Base-by-base conservation (phyloP, 2,797 vertebrate species). In the Anomalospiza imberbis region DNA sequence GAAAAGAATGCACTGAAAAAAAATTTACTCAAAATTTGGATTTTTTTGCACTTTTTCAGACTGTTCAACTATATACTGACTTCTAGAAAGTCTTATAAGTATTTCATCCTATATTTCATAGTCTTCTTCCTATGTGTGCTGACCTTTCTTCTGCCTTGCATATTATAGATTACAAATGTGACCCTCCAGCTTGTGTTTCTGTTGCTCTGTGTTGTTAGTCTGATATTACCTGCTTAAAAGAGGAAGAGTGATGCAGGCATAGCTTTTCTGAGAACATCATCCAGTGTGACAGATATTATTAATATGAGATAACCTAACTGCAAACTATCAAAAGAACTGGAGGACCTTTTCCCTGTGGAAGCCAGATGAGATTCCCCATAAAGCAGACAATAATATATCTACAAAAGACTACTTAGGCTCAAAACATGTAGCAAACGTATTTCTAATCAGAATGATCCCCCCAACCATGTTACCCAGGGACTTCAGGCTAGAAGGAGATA, bases 201-300 rank as follows among this genome's bases (percentile, higher is more conserved):
- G 13, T 13, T 1, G 0, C 22, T 76, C 42, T 3, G 0, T 47
- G 15, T 22, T 58, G 18, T 57, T 45, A 65, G 36, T 21, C 70
- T 81, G 47, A 45, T 50, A 34, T 8, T 25, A 60, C n/a, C 44
- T 91, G 36, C 48, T 32, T 55, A 40, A 89, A 44, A 32, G 48
- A 51, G 54, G 65, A 81, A 61, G 48, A 60, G 40, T 20, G 44
- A 29, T n/a, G 25, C 24, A 66, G 40, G 47, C 42, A 42, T 14
- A 78, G 38, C 24, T 66, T 61, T 76, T 20, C 51, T 51, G 32
- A 82, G 60, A 78, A 44, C 28, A 36, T 73, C 60, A n/a, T 31
- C 18, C 78, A 47, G 24, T 50, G 42, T 87, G 81, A 47, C n/a
- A 73, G 19, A 24, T 32, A 17, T 7, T 32, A 34, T 18, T 50